A percentile compares a stretch with the other conserved stretches of the same genome.
phyloP scores from a whole-genome alignment of 2,113 vertebrate species.

The Ifrita kowaldi region DNA sequence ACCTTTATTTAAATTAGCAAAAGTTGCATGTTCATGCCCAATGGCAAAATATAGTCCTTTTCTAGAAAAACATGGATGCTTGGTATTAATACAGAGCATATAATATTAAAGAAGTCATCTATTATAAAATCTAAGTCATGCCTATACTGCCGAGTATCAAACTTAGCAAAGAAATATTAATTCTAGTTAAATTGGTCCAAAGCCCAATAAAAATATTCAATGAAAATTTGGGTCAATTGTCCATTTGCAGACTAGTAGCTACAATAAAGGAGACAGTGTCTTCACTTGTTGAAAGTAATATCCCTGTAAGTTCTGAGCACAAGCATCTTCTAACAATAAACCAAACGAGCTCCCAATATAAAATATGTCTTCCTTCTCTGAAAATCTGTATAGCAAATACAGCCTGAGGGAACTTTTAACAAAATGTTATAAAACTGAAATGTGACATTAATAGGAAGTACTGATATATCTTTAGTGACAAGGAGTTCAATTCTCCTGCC shows the following conservation, averaged over 20 bases:
- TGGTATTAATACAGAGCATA: neutral
- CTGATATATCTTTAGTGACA: constrained; percentile 74
- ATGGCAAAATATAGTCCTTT: constrained; percentile 10
- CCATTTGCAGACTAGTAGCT: neutral
- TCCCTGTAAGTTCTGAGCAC: neutral
- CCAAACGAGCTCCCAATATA: constrained; percentile 25
- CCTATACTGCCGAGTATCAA: neutral
- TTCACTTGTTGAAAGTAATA: neutral
- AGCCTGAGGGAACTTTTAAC: constrained; percentile 70
- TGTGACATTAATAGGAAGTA: constrained; percentile 72
- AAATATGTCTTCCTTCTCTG: constrained; percentile 43
- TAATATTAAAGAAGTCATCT: neutral
- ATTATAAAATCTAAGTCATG: constrained; percentile 20
- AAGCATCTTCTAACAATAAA: constrained; percentile 37
- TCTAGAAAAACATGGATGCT: neutral
- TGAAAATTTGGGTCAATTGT: neutral
- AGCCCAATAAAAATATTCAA: neutral
- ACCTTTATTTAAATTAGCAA: constrained; percentile 35
- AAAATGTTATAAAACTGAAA: constrained; percentile 74
- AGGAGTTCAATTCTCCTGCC: constrained; percentile 55
- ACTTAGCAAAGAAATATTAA: neutral
- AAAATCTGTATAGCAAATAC: constrained; percentile 65
- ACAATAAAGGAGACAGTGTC: neutral
- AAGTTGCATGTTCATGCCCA: constrained; percentile 4
- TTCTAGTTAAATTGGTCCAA: neutral